Evolutionary conservation across 2,113 vertebrate genomes (phyloP).

Genomic region (Vulpes lagopus): DNA sequence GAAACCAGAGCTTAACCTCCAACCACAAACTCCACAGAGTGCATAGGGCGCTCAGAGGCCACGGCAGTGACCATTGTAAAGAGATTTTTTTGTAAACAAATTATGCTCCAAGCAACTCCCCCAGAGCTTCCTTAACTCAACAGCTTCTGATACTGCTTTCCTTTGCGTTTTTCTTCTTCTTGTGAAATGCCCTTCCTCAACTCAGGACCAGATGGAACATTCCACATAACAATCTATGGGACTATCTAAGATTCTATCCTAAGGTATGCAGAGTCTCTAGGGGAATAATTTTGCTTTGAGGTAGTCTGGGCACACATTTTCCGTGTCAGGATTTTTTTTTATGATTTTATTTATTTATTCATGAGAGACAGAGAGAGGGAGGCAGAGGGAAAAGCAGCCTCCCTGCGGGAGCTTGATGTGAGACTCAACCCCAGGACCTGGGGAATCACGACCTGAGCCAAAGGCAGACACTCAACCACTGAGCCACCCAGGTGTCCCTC

Average conservation of each 20-base stretch:
- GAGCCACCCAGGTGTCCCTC: no score
- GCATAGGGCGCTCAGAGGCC: not conserved
- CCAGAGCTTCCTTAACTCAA: not conserved
- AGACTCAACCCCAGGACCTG: no score
- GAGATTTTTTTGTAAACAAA: not conserved
- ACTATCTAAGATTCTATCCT: not conserved
- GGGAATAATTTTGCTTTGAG: not conserved
- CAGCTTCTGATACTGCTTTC: not conserved
- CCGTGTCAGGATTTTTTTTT: not conserved
- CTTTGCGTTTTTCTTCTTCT: not conserved
- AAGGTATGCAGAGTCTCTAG: not conserved
- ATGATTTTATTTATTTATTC: no score
- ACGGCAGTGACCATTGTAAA: not conserved
- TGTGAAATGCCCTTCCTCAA: not conserved
- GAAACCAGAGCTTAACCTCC: not conserved
- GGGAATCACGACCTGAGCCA: no score
- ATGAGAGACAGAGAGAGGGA: no score
- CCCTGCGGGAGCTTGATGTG: no score
- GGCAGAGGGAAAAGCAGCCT: no score
- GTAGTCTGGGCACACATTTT: not conserved
- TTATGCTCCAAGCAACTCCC: not conserved
- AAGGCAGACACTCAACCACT: no score
- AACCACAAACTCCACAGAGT: not conserved
- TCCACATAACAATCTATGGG: not conserved
- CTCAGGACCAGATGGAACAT: not conserved